A percentile compares a stretch with the other conserved stretches of the same genome.
phyloP scores from a whole-genome alignment of 2,888 invertebrate species.

The Leptarthrus brevirostris region DNA sequence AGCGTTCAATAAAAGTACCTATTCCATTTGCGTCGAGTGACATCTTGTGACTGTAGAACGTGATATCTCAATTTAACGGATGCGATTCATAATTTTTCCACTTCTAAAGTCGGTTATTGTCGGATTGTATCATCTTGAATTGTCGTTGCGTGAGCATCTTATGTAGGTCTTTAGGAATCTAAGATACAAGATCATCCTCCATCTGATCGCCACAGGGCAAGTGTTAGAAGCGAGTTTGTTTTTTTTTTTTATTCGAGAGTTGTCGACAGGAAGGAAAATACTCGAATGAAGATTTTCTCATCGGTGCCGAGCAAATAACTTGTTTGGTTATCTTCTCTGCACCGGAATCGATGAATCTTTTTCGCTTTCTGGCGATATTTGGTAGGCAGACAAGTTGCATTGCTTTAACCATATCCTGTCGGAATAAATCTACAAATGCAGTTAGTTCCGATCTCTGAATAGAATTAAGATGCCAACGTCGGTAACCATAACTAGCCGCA shows the following conservation, averaged over 20 bases:
- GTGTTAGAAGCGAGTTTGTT: conserved; percentile 26
- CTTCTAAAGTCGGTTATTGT: conserved; percentile 21
- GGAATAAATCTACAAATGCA: background rate
- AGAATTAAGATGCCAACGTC: conserved; percentile 4
- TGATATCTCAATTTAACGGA: conserved; percentile 36
- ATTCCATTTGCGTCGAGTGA: background rate
- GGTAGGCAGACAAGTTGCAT: conserved; percentile 15
- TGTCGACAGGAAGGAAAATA: background rate
- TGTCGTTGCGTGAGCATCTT: conserved; percentile 26
- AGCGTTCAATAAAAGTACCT: no score
- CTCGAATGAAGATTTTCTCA: background rate
- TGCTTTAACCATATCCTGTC: conserved; percentile 20
- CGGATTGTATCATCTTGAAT: conserved; percentile 22
- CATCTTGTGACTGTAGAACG: conserved; percentile 25
- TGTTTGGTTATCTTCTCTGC: conserved; percentile 4
- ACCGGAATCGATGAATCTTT: background rate
- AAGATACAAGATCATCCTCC: conserved; percentile 22
- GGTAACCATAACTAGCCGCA: conserved; percentile 1
- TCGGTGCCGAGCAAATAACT: background rate
- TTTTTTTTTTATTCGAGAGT: background rate
- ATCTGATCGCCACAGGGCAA: conserved; percentile 9
- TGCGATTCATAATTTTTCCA: conserved; percentile 39
- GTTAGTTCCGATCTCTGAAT: conserved; percentile 22
- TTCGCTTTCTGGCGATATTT: conserved; percentile 9
- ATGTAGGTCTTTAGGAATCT: conserved; percentile 4